phyloP scores from a whole-genome alignment of 2,888 invertebrate species.

The Melieria crassipennis region DNA sequence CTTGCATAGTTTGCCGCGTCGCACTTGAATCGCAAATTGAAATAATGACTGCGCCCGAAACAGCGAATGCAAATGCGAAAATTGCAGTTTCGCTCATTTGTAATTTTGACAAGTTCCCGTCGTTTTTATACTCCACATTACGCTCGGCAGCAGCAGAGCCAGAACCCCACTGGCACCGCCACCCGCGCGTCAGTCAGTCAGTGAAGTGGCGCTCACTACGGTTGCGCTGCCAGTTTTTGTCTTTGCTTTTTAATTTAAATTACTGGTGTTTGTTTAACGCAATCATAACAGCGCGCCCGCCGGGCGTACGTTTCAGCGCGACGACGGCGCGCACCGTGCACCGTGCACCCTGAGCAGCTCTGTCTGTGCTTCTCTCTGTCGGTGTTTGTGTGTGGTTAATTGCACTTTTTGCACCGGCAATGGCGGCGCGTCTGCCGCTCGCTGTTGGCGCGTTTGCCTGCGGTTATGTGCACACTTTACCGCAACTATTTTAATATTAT shows the following conservation, averaged over 20 bases:
- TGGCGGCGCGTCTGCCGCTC: too few species aligned
- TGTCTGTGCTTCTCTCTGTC: too few species aligned
- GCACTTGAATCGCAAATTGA: conserved; percentile 1
- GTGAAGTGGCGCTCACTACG: conserved; percentile 2
- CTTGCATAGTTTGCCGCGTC: too few species aligned
- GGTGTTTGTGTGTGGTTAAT: too few species aligned
- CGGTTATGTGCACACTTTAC: conserved; percentile 28
- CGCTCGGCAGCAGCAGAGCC: neutral
- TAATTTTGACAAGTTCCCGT: conserved; percentile 2
- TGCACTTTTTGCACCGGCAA: too few species aligned
- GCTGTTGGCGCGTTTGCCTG: conserved; percentile 9
- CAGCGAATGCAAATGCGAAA: neutral
- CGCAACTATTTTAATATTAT: conserved; percentile 39
- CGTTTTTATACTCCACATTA: conserved; percentile 1
- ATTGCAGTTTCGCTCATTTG: conserved; percentile 6
- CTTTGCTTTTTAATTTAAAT: conserved; percentile 28
- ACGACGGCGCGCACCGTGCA: too few species aligned
- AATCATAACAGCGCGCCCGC: conserved; percentile 29
- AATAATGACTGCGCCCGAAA: conserved; percentile 1
- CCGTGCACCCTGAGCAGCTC: too few species aligned
- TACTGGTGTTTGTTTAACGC: conserved; percentile 19
- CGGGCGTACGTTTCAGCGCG: neutral
- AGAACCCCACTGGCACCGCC: too few species aligned
- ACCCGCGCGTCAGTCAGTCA: conserved; percentile 2
- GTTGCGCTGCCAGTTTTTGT: neutral